Evolutionary conservation across 2,888 invertebrate genomes (phyloP), one percentile per base, ranked within the genome.

Genomic region (Hydropsyche betteni): DNA sequence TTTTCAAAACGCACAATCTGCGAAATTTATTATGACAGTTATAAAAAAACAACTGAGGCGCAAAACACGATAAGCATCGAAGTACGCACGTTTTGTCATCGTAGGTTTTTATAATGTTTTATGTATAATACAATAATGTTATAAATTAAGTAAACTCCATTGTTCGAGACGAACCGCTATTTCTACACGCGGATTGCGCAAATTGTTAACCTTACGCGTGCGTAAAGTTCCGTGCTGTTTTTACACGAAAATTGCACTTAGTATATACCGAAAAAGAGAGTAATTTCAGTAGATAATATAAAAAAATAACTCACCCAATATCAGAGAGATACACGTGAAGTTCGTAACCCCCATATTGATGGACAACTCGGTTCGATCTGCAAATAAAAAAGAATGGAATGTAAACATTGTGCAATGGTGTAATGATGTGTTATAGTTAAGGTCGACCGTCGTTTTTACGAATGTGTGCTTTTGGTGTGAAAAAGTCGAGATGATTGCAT

Each of bases 321-420:
- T 64, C 34, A 64, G 5, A 12, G 36, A 33, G 36, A 64, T 12
- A 36, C 64, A 64, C 64, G 64, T 36, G 14, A 64, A 36, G 34
- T 24, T 64, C 8, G 58, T 58, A 33, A 36, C 36, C 8, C 36
- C 36, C 64, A 64, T 64, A 33, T 33, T 12, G 64, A 12, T n/a
- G 64, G 36, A 36, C 36, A 64, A 34, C 64, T 64, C 64, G 64
- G 16, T 58, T 36, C 64, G 64, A 64, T 64, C 64, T 64, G 34
- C 64, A 64, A 10, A 36, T 4, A 64, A 36, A 64, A 36, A 64
- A 64, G 55, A 16, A n/a, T 55, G 0, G 12, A 55, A 44, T 44
- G 44, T 44, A 44, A 44, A 44, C 44, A 44, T 44, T 44, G 6
- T 10, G 44, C 44, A 44, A 44, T 44, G 44, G 44, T 8, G 3